phyloP scores from a whole-genome alignment of 2,888 invertebrate species.

The Elysia crispata region DNA sequence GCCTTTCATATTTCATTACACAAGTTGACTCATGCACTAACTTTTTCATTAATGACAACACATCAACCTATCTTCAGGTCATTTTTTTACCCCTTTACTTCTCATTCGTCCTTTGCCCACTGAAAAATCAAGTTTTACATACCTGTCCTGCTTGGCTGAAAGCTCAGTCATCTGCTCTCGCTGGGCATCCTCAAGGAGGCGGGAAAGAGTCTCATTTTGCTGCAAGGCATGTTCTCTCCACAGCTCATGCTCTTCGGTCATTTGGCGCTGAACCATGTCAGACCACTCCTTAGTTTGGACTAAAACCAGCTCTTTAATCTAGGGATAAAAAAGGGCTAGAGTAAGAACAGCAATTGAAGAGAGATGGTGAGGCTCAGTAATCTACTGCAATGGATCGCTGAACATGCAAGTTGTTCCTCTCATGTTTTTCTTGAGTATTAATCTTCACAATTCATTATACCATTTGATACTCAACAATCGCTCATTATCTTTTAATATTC shows the following conservation, averaged over 20 bases:
- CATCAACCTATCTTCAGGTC: no score
- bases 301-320: slow-evolving; percentile 84
- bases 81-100: no score
- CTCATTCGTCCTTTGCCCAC: no score
- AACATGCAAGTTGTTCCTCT: not conserved
- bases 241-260: slow-evolving; percentile 86
- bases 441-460: no score
- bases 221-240: slow-evolving; percentile 85
- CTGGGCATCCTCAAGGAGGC: slow-evolving; percentile 93
- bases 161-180: slow-evolving; percentile 87
- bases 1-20: no score
- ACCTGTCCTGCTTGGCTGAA: slow-evolving; percentile 92
- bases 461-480: no score
- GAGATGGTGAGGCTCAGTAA: not conserved
- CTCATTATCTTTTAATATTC: no score
- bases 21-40: no score
- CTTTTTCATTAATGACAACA: no score
- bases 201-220: slow-evolving; percentile 93
- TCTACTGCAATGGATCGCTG: no score
- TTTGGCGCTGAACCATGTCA: slow-evolving; percentile 89
- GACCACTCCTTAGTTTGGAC: slow-evolving; percentile 98
- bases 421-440: not conserved
- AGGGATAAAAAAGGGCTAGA: slow-evolving; percentile 27
- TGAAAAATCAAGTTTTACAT: slow-evolving; percentile 28
- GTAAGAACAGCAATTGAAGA: not conserved